Conservation (phyloP, 2,888 invertebrate species). For the Diarsia brunnea region DNA sequence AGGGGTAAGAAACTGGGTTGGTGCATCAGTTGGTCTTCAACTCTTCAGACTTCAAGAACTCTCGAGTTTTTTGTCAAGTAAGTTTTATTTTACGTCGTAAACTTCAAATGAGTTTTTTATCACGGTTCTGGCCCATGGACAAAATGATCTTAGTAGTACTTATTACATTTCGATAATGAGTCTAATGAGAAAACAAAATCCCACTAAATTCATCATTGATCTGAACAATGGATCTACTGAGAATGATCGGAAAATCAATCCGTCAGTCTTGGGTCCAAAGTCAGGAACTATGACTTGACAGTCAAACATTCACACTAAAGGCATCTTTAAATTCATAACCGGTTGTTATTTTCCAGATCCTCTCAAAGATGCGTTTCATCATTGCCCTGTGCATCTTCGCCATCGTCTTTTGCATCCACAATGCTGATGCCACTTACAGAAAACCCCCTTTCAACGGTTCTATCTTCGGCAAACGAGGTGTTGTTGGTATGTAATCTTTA, state of each 20-base stretch:
- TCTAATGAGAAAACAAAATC: too few species aligned
- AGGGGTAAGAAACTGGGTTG: slow-evolving; percentile 9
- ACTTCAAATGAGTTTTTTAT: background rate
- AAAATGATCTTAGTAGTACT: too few species aligned
- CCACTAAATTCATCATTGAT: too few species aligned
- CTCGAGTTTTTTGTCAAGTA: slow-evolving; percentile 19
- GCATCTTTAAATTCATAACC: background rate
- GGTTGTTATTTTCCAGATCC: slow-evolving; percentile 9
- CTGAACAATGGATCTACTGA: too few species aligned
- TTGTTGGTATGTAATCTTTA: slow-evolving; percentile 79
- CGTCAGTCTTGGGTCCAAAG: too few species aligned
- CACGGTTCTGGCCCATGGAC: too few species aligned
- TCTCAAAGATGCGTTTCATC: slow-evolving; percentile 71
- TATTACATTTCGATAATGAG: too few species aligned
- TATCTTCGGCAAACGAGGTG: slow-evolving; percentile 96
- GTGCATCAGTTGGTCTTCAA: slow-evolving; percentile 58
- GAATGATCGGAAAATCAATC: too few species aligned
- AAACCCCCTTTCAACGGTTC: slow-evolving; percentile 98
- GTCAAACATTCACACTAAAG: too few species aligned
- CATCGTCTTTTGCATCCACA: slow-evolving; percentile 81
- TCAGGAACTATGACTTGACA: too few species aligned
- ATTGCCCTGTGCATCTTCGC: slow-evolving; percentile 78
- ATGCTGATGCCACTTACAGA: slow-evolving; percentile 93
- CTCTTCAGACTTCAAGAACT: slow-evolving; percentile 24
- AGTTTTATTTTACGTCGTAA: slow-evolving; percentile 16